Conservation (phyloP, 2,113 vertebrate genomes). For the Bagarius yarrelli region DNA sequence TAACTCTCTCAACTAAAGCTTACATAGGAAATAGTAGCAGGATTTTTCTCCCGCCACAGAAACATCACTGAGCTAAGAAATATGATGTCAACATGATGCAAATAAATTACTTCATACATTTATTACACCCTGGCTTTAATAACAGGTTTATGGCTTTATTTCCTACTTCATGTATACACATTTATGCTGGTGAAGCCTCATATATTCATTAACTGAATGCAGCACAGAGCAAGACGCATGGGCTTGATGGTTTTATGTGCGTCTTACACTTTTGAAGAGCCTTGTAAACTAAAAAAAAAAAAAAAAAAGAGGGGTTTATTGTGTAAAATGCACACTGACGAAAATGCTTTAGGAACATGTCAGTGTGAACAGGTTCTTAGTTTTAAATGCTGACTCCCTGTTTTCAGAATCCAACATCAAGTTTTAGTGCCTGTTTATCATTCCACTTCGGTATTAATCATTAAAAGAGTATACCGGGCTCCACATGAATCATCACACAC, state of each 20-base stretch:
- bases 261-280: not conserved
- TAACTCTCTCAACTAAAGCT: not conserved
- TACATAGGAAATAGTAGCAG: too few species aligned
- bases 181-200: not conserved
- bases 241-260: not conserved
- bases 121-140: not conserved
- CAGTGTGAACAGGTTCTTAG: not conserved
- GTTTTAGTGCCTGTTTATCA: not conserved
- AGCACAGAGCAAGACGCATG: not conserved
- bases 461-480: slow-evolving; percentile 1
- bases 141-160: not conserved
- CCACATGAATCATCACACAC: slow-evolving; percentile 9
- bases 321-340: not conserved
- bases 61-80: not conserved
- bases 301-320: not conserved
- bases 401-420: not conserved
- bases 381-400: slow-evolving; percentile 18
- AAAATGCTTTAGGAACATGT: not conserved
- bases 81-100: not conserved
- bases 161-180: not conserved
- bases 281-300: too few species aligned
- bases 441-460: not conserved
- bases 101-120: not conserved
- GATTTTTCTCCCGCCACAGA: not conserved
- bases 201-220: not conserved